These are phyloP conservation scores for Oplegnathus fasciatus DNA, from an alignment of 2,113 vertebrate genomes.

Conservation along the genomic window DNA sequence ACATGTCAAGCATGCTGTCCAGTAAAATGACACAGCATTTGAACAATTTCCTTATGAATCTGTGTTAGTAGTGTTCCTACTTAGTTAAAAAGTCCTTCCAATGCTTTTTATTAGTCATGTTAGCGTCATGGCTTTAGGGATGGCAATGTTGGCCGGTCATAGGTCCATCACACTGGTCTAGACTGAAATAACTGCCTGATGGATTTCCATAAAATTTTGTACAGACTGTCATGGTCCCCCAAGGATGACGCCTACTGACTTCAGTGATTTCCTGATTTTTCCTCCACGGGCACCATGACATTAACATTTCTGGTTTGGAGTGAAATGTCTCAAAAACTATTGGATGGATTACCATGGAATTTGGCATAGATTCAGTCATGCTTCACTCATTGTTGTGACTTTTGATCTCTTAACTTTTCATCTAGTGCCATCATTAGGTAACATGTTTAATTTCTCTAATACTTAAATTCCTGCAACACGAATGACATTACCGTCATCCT, in stretches of 20 bases:
- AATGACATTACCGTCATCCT: not conserved
- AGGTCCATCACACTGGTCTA: not conserved
- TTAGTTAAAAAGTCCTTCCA: not conserved
- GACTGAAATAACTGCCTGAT: not conserved
- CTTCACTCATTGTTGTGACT: not conserved
- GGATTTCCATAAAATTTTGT: not conserved
- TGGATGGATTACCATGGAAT: not conserved
- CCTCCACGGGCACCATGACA: too few relatives aligned
- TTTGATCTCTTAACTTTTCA: not conserved
- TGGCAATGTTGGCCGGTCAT: too few relatives aligned
- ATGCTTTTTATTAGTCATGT: not conserved
- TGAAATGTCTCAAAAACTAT: not conserved
- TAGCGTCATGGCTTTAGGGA: not conserved
- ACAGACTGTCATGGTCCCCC: not conserved
- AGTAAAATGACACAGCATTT: not conserved
- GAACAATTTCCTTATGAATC: not conserved
- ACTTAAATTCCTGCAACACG: not conserved
- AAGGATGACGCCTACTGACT: too few relatives aligned
- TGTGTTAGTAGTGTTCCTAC: not conserved
- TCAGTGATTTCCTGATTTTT: too few relatives aligned
- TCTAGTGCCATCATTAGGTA: too few relatives aligned
- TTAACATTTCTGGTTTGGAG: too few relatives aligned
- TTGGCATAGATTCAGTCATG: not conserved
- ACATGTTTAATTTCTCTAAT: too few relatives aligned
- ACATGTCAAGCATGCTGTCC: too few relatives aligned